Conservation (phyloP, 2,888 invertebrate genomes). For the Drosophila mulleri region DNA sequence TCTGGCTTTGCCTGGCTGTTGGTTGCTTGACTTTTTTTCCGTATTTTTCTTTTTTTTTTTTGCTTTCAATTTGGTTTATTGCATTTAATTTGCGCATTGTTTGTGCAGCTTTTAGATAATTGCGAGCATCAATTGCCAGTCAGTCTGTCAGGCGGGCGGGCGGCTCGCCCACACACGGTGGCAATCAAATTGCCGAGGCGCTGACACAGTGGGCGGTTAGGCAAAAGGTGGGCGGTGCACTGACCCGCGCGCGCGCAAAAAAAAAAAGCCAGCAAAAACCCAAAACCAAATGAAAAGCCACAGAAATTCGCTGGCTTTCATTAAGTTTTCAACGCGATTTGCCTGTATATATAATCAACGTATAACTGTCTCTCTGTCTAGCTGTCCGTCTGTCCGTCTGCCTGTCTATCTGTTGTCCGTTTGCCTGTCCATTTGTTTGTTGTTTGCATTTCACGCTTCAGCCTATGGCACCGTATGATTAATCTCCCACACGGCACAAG, state of each 20-base stretch:
- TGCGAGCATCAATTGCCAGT: slow-evolving; percentile 75
- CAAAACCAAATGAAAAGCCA: slow-evolving; percentile 44
- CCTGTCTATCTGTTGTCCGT: slow-evolving; percentile 11
- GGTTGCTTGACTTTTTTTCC: not conserved
- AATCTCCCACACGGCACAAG: slow-evolving; percentile 65
- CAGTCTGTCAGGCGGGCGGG: slow-evolving; percentile 6
- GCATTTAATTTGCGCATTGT: slow-evolving; percentile 79
- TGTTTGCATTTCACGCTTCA: slow-evolving; percentile 77
- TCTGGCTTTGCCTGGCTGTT: not conserved
- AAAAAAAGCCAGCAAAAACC: slow-evolving; percentile 15
- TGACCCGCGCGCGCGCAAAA: slow-evolving; percentile 28
- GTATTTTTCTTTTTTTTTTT: not conserved
- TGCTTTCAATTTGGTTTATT: slow-evolving; percentile 65
- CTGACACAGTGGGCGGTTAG: slow-evolving; percentile 55
- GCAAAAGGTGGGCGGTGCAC: slow-evolving; percentile 49
- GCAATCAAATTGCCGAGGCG: slow-evolving; percentile 74
- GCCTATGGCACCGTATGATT: slow-evolving; percentile 69
- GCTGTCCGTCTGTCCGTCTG: not conserved
- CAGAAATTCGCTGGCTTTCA: slow-evolving; percentile 68
- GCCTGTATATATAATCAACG: slow-evolving; percentile 71
- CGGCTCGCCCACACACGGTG: slow-evolving; percentile 63
- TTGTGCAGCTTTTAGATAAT: slow-evolving; percentile 75
- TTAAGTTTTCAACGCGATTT: slow-evolving; percentile 69
- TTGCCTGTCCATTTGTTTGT: slow-evolving; percentile 39
- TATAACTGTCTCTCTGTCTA: slow-evolving; percentile 40